A percentile compares a stretch with the other conserved stretches of the same genome.
These are phyloP conservation scores for Drosophila buzzatii DNA, from an alignment of 2,888 invertebrate species.

Conservation along the genomic window DNA sequence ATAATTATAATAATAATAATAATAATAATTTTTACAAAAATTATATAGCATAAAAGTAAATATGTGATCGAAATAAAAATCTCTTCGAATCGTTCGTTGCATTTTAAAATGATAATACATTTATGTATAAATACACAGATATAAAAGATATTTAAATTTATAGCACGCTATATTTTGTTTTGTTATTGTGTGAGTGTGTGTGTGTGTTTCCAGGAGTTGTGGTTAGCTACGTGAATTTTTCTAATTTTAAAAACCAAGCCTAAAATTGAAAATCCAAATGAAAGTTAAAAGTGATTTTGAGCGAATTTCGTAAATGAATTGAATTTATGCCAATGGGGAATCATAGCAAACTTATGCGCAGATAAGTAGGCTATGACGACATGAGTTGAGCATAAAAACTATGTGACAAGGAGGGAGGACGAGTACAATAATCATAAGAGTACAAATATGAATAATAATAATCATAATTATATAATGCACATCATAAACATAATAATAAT, in stretches of 20 bases:
- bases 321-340: slow-evolving; percentile 19
- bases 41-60: slow-evolving; percentile 32
- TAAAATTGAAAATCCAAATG: slow-evolving; percentile 83
- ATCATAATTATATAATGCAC: slow-evolving; percentile 23
- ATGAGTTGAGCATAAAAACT: slow-evolving; percentile 7
- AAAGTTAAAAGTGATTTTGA: slow-evolving; percentile 11
- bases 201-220: slow-evolving; percentile 6
- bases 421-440: slow-evolving; percentile 22
- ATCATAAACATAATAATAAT: slow-evolving; percentile 36
- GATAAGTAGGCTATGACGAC: slow-evolving; percentile 60
- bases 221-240: slow-evolving; percentile 76
- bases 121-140: slow-evolving; percentile 28
- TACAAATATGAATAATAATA: slow-evolving; percentile 12
- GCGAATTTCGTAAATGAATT: background rate
- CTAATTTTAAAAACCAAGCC: slow-evolving; percentile 83
- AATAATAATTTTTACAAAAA: slow-evolving; percentile 55
- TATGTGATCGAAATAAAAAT: slow-evolving; percentile 30
- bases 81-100: slow-evolving; percentile 60
- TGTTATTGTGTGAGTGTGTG: background rate
- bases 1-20: slow-evolving; percentile 9
- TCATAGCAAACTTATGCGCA: slow-evolving; percentile 61
- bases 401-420: slow-evolving; percentile 22
- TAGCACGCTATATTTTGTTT: slow-evolving; percentile 57
- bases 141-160: slow-evolving; percentile 29
- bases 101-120: slow-evolving; percentile 34